A percentile compares a stretch with the other conserved stretches of the same genome.
phyloP scores from a whole-genome alignment of 2,888 invertebrate genomes.

The Plusia festucae region DNA sequence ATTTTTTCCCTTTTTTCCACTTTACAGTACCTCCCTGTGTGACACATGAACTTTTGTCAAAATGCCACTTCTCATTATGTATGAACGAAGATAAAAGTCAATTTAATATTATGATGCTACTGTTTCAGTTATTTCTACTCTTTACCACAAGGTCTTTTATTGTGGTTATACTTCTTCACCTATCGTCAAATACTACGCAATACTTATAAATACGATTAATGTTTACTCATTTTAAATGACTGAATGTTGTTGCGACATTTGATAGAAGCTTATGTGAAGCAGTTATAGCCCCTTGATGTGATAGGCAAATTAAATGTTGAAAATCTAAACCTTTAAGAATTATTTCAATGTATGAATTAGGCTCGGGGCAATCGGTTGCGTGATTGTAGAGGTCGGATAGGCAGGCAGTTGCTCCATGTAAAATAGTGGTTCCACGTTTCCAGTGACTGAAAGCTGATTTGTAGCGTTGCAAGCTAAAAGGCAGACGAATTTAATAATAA shows the following conservation, averaged over 20 bases:
- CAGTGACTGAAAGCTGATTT: no score
- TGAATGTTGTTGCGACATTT: neutral
- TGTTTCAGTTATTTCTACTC: neutral
- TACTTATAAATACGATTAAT: conserved; percentile 4
- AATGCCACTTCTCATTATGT: neutral
- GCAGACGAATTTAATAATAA: no score
- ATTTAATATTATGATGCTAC: neutral
- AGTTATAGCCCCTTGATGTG: neutral
- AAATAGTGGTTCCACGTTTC: neutral
- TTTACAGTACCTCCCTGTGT: no score
- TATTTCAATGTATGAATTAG: neutral
- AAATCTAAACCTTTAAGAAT: neutral
- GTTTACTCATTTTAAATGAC: conserved; percentile 12
- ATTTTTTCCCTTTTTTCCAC: no score
- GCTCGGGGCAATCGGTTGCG: neutral
- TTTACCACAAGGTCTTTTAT: neutral
- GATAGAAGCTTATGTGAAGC: neutral
- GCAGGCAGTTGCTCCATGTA: neutral
- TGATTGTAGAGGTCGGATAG: neutral
- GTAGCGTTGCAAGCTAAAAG: no score
- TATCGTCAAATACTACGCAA: conserved; percentile 11
- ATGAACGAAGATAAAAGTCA: neutral
- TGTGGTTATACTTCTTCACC: neutral
- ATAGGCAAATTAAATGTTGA: neutral
- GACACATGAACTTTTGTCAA: no score